Conservation (phyloP, 2,113 vertebrate genomes). For the Camelus bactrianus region DNA sequence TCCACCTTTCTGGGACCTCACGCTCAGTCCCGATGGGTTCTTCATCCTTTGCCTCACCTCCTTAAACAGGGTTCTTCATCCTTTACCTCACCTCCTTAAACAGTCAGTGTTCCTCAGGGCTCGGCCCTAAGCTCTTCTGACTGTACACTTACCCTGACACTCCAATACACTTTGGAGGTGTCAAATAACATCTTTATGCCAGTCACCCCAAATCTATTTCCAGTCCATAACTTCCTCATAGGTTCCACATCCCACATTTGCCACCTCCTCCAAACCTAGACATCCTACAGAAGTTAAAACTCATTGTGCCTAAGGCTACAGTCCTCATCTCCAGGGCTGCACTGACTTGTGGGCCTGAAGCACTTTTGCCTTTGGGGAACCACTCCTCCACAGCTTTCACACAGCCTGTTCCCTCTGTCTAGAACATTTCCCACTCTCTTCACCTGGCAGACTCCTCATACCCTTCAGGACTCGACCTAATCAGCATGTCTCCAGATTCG, state of each 20-base stretch:
- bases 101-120: neutral
- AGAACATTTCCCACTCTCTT: neutral
- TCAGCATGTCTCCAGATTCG: neutral
- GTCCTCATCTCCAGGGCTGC: neutral
- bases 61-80: neutral
- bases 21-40: neutral
- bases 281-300: neutral
- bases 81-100: neutral
- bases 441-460: neutral
- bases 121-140: neutral
- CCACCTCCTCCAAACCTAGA: neutral
- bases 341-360: neutral
- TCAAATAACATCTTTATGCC: slow-evolving; percentile 12
- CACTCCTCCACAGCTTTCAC: neutral
- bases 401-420: neutral
- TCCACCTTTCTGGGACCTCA: neutral
- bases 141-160: neutral
- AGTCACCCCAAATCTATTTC: slow-evolving; percentile 2
- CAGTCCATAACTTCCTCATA: neutral
- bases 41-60: neutral
- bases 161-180: neutral
- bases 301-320: neutral
- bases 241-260: neutral
- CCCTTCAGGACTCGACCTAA: neutral
- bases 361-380: neutral